A percentile compares a stretch with the other conserved stretches of the same genome.
Conservation (phyloP, 2,113 vertebrate species). For the Lophotis ruficrista region DNA sequence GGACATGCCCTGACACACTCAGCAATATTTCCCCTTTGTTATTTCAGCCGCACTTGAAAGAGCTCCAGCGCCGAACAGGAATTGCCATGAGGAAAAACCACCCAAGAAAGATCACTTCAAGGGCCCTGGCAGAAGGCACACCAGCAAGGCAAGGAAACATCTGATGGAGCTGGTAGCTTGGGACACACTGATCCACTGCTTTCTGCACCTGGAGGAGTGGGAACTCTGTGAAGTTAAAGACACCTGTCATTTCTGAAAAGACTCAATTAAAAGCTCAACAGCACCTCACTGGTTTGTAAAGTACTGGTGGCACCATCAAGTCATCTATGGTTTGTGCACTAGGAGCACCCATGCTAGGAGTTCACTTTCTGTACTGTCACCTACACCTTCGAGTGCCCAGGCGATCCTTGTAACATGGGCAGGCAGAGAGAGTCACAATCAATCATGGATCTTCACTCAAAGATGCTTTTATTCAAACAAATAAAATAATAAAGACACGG, state of each 20-base stretch:
- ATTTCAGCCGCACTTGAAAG: not conserved
- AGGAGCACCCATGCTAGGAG: not conserved
- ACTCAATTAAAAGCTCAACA: fast-evolving
- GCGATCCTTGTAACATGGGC: not conserved
- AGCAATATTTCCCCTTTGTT: not conserved
- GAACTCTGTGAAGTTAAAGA: not conserved
- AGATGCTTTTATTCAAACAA: not conserved
- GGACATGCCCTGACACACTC: not conserved
- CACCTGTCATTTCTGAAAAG: not conserved
- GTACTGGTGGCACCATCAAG: not conserved
- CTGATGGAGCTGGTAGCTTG: not conserved
- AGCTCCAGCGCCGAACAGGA: not conserved
- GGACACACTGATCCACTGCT: not conserved
- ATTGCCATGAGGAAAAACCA: not conserved
- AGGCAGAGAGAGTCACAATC: not conserved
- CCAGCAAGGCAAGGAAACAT: not conserved
- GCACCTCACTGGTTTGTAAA: not conserved
- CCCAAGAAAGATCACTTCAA: not conserved
- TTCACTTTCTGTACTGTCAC: not conserved
- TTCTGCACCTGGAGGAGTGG: not conserved
- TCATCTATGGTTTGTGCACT: not conserved
- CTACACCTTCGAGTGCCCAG: fast-evolving
- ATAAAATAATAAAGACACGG: conserved; percentile 23
- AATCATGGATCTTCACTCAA: not conserved
- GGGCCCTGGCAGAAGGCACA: not conserved